Conservation (phyloP, 2,888 invertebrate genomes). For the Drosophila acutilabella region DNA sequence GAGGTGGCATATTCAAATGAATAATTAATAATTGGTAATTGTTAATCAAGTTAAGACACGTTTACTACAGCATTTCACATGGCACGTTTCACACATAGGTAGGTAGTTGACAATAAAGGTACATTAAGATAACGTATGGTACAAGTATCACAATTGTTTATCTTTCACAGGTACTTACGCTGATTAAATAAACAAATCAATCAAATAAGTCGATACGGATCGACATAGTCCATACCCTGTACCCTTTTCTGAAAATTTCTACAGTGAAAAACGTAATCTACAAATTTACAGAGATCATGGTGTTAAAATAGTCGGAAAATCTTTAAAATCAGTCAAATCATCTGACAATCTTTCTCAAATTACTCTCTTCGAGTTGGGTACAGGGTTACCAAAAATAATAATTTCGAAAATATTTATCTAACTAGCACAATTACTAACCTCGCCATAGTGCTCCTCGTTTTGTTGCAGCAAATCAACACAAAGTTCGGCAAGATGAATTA, state of each 20-base stretch:
- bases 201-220: not conserved
- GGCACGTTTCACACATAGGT: too few relatives aligned
- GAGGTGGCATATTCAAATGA: slow-evolving; percentile 15
- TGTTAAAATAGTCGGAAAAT: too few relatives aligned
- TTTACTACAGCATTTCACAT: slow-evolving; percentile 1
- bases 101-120: not conserved
- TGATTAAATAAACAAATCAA: not conserved
- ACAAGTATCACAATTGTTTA: slow-evolving; percentile 2
- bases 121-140: not conserved
- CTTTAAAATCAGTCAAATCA: too few relatives aligned
- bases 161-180: not conserved
- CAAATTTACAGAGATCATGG: too few relatives aligned
- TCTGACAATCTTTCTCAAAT: too few relatives aligned
- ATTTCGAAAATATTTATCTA: not conserved
- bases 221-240: not conserved
- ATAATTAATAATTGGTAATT: not conserved
- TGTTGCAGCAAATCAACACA: slow-evolving; percentile 99
- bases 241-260: not conserved
- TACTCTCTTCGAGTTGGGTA: not conserved
- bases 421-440: slow-evolving; percentile 90
- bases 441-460: slow-evolving; percentile 99
- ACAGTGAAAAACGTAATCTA: not conserved
- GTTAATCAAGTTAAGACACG: not conserved
- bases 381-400: not conserved
- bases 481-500: slow-evolving; percentile 98